Conservation (phyloP, 2,888 invertebrate species). For the Ennomos erosarius region DNA sequence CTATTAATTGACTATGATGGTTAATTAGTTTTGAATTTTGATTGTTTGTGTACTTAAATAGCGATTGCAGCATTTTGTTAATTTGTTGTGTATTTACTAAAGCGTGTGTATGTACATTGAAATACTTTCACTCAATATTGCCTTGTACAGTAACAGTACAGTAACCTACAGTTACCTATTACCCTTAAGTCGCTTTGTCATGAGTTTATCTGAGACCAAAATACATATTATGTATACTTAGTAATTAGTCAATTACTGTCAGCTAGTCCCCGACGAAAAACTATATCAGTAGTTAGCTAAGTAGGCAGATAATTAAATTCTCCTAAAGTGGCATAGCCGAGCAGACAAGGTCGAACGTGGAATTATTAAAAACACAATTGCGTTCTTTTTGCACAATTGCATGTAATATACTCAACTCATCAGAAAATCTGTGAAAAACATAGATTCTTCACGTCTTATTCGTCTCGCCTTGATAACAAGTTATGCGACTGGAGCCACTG, state of each 20-base stretch:
- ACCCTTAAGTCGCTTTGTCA: no score
- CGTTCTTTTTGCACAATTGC: background rate
- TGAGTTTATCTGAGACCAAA: no score
- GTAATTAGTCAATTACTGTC: no score
- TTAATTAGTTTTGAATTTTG: no score
- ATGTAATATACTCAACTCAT: background rate
- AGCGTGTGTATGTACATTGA: background rate
- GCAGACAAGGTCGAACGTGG: constrained; percentile 21
- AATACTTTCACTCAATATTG: no score
- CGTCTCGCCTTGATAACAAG: constrained; percentile 16
- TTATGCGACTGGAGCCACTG: constrained; percentile 16
- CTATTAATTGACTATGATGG: no score
- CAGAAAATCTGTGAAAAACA: constrained; percentile 6
- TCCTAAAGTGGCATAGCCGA: constrained; percentile 14
- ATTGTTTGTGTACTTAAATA: background rate
- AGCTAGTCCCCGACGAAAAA: no score
- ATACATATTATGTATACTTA: no score
- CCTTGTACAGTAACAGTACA: no score
- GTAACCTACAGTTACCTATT: no score
- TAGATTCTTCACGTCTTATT: constrained; percentile 10
- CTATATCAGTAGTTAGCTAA: no score
- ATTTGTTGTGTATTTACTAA: background rate
- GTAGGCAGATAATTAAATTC: constrained; percentile 1
- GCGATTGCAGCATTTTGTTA: constrained; percentile 10
- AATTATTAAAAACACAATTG: constrained; percentile 15